These are phyloP conservation scores for Gobio gobio DNA, from an alignment of 2,113 vertebrate species.

Conservation along the genomic window DNA sequence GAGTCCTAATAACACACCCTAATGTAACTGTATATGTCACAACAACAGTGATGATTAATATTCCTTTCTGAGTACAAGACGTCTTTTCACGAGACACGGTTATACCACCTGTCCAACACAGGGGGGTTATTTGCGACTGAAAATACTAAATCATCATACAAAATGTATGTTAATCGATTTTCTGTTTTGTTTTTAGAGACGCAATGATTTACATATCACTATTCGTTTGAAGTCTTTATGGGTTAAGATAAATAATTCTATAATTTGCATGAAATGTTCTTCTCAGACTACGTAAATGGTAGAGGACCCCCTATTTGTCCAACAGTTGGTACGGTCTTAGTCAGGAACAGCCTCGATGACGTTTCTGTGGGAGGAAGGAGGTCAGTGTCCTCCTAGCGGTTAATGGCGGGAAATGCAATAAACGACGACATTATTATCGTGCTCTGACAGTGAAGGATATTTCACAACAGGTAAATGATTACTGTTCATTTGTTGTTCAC, in stretches of 20 bases:
- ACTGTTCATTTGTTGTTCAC: not conserved
- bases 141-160: not conserved
- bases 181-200: not conserved
- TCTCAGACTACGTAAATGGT: not conserved
- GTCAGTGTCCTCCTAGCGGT: conserved; percentile 8
- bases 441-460: not conserved
- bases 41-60: not conserved
- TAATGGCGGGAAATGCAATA: not conserved
- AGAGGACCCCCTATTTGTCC: not conserved
- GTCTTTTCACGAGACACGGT: conserved; percentile 25
- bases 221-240: not conserved
- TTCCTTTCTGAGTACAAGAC: conserved; percentile 25
- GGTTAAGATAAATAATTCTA: not conserved
- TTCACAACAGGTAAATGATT: not conserved
- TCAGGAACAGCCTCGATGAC: conserved; percentile 6
- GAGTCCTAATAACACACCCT: not conserved
- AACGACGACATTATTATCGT: not conserved
- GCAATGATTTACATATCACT: not conserved
- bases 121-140: not conserved
- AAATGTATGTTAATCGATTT: not conserved
- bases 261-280: not conserved
- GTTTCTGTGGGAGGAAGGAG: not conserved
- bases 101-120: not conserved
- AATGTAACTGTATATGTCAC: not conserved
- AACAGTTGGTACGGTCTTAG: conserved; percentile 15